Conservation (phyloP, 2,797 vertebrate genomes). For the Amblyraja radiata region DNA sequence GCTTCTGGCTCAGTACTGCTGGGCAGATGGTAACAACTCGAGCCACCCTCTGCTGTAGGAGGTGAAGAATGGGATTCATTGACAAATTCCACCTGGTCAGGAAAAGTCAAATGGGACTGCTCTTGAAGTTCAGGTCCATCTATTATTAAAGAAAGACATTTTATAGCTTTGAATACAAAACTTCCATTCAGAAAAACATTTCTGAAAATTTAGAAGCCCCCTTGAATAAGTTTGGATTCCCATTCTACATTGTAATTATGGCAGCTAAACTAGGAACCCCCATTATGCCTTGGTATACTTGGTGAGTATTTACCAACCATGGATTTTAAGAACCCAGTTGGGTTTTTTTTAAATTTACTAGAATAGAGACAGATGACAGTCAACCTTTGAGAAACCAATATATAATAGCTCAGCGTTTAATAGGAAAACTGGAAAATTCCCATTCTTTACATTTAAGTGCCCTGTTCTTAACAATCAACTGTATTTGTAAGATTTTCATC, state of each 20-base stretch:
- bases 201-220: not conserved
- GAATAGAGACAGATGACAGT: not conserved
- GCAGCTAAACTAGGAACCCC: not conserved
- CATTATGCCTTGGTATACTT: not conserved
- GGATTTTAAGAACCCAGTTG: not conserved
- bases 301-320: not conserved
- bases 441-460: not conserved
- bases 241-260: not conserved
- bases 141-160: slow-evolving; percentile 45
- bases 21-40: slow-evolving; percentile 41
- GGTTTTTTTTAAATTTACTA: not conserved
- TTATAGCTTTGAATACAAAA: not conserved
- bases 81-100: slow-evolving; percentile 47
- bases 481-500: not conserved
- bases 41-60: slow-evolving; percentile 48
- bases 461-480: not conserved
- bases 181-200: not conserved
- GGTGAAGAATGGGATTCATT: slow-evolving; percentile 45
- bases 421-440: not conserved
- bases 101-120: slow-evolving; percentile 55
- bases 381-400: not conserved
- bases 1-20: slow-evolving; percentile 50
- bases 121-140: slow-evolving; percentile 63
- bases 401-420: not conserved
- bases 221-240: not conserved